A percentile compares a stretch with the other conserved stretches of the same genome.
phyloP scores from a whole-genome alignment of 2,888 invertebrate species.

The Euphydryas editha region DNA sequence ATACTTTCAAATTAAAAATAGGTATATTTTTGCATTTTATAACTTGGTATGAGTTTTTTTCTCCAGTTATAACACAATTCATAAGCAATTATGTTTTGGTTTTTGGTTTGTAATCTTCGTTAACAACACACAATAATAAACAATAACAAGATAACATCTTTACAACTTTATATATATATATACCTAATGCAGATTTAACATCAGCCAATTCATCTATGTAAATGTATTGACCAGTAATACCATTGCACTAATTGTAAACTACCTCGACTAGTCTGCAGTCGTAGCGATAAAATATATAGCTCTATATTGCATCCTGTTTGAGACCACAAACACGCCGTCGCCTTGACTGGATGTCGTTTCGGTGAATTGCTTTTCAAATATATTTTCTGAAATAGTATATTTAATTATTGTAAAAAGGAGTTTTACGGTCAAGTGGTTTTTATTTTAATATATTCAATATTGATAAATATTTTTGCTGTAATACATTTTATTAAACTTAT shows the following conservation, averaged over 20 bases:
- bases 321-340: slow-evolving; percentile 9
- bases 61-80: too few species aligned
- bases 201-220: background rate
- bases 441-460: too few species aligned
- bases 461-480: too few species aligned
- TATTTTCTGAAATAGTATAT: background rate
- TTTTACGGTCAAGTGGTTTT: too few species aligned
- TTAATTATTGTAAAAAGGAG: background rate
- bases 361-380: slow-evolving; percentile 1
- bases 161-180: too few species aligned
- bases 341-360: slow-evolving; percentile 9
- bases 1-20: background rate
- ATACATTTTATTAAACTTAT: too few species aligned
- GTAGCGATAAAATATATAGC: slow-evolving; percentile 1
- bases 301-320: slow-evolving; percentile 11
- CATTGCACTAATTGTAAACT: background rate
- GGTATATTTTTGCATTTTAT: too few species aligned
- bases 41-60: too few species aligned
- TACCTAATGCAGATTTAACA: background rate
- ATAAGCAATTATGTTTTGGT: background rate
- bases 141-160: too few species aligned
- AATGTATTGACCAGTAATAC: slow-evolving; percentile 1
- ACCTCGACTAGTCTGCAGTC: background rate
- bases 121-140: too few species aligned
- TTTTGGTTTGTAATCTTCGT: too few species aligned